Evolutionary conservation across 2,113 vertebrate species (phyloP), one percentile per base, ranked within the genome.

Genomic region (Scalopus aquaticus): DNA sequence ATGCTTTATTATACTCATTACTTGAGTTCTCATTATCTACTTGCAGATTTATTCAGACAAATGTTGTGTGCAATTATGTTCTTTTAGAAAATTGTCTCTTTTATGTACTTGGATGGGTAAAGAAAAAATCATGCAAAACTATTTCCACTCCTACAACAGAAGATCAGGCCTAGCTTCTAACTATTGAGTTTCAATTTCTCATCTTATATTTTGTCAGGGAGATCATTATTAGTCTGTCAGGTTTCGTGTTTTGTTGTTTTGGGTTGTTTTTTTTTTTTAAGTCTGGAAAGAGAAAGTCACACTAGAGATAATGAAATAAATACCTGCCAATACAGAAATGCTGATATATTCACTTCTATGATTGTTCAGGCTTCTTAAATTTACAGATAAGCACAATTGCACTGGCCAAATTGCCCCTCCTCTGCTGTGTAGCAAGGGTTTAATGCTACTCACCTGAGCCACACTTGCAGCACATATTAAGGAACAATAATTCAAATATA

Each of bases 21-120:
- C 96, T 98, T 97, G 90, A 95, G 96, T 94, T 93, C 97, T 97
- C 97, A 97, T 97, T 98, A 98, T 98, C 97, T 97, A 97, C 97
- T 97, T 97, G 95, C 96, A 98, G 96, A 97, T 98, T 98, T 97
- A 98, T 98, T 98, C 96, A 94, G 97, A 96, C 46, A 79, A 97
- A 62, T 95, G 97, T 98, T 98, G 94, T 97, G 80, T 96, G 96
- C 97, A 98, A 98, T 98, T 98, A 98, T 84, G 94, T 97, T 97
- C 96, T 98, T 97, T 98, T 97, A 96, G 96, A 97, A 98, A 97
- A 98, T 72, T 22, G 20, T 97, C 3, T 98, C 96, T 97, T 98
- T 97, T 98, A 92, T 97, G 82, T 98, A 97, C 93, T 98, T 30
- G 8, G 96, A 96, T 96, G 88, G 98, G 96, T 98, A 28, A 96